Conservation (phyloP, 2,113 vertebrate species). For the Ramphastos sulfuratus region DNA sequence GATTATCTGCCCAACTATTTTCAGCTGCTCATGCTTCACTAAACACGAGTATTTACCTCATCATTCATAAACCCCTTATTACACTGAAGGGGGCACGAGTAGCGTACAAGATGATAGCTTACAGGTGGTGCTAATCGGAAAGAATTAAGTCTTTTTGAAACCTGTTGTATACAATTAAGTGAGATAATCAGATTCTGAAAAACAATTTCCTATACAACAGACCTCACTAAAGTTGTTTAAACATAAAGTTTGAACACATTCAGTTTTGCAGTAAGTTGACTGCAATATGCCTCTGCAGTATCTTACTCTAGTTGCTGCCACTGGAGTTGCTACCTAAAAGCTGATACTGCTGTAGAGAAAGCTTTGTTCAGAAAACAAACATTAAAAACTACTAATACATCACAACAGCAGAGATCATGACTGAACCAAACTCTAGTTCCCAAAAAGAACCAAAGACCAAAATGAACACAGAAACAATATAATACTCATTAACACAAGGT, state of each 20-base stretch:
- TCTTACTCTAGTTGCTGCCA: not conserved
- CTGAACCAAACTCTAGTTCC: not conserved
- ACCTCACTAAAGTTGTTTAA: too few relatives aligned
- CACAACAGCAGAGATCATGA: not conserved
- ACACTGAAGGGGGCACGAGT: conserved; percentile 61
- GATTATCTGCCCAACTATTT: conserved; percentile 60
- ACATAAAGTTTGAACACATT: not conserved
- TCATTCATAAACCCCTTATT: conserved; percentile 60
- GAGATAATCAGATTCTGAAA: conserved; percentile 24
- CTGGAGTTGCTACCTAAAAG: rapidly evolving
- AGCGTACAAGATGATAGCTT: conserved; percentile 57
- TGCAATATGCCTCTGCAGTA: not conserved
- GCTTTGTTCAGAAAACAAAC: not conserved
- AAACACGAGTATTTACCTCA: conserved; percentile 52
- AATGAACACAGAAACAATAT: not conserved
- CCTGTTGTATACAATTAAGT: not conserved
- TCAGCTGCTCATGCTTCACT: conserved; percentile 53
- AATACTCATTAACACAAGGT: not conserved
- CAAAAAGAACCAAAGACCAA: not conserved
- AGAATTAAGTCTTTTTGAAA: conserved; percentile 27
- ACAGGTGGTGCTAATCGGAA: conserved; percentile 52
- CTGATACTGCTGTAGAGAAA: not conserved
- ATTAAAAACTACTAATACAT: not conserved
- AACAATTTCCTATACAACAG: conserved; percentile 25
- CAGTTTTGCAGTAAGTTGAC: not conserved